phyloP scores from a whole-genome alignment of 2,113 vertebrate species.

The Thermophis baileyi region DNA sequence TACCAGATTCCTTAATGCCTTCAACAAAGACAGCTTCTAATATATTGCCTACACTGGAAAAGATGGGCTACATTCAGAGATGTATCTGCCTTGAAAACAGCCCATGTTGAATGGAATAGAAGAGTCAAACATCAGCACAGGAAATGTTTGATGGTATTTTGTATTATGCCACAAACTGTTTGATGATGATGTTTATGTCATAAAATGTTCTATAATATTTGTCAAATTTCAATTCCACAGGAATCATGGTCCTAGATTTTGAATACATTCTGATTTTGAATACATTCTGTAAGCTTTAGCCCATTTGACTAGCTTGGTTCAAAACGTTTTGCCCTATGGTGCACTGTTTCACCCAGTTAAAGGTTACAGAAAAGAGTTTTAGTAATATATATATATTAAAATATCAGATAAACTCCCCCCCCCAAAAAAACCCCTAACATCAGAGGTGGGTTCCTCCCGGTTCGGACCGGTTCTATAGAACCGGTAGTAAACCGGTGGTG shows the following conservation, averaged over 20 bases:
- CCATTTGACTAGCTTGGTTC: not conserved
- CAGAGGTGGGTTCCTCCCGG: too few relatives aligned
- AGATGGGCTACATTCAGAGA: not conserved
- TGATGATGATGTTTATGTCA: not conserved
- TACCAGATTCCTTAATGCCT: not conserved
- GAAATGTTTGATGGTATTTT: not conserved
- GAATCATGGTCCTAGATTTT: not conserved
- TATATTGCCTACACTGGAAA: not conserved
- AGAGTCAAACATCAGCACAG: not conserved
- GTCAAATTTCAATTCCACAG: not conserved
- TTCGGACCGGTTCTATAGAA: too few relatives aligned
- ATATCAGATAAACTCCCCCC: not conserved
- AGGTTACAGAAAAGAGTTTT: not conserved
- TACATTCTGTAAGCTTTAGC: not conserved
- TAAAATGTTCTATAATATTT: not conserved
- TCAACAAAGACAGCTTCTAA: not conserved
- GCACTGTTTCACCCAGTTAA: not conserved
- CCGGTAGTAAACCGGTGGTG: too few relatives aligned
- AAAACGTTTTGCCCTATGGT: not conserved
- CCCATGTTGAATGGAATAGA: not conserved
- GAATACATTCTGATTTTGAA: not conserved
- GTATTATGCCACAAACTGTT: not conserved
- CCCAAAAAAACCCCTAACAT: too few relatives aligned
- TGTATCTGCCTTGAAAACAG: not conserved
- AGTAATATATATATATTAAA: not conserved